Base-by-base conservation (phyloP, 2,113 vertebrate genomes). In the Sphaerodactylus townsendi region DNA sequence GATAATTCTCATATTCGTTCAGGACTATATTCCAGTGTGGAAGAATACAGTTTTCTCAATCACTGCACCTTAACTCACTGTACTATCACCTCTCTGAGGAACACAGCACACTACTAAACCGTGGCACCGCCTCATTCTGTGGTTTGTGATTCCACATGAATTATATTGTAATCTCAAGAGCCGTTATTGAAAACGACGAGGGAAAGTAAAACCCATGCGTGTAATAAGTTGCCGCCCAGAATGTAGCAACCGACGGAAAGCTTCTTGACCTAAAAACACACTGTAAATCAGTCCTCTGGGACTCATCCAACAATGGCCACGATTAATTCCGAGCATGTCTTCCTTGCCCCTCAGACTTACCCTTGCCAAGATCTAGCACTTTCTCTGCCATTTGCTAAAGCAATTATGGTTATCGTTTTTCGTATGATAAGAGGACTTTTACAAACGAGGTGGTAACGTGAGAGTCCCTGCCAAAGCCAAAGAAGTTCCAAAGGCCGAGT, bases 251-350 rank as follows among this genome's bases (percentile, higher is more conserved):
- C 33, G 50, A 65, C 75, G 88, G 39, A 17, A 25, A 17, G 72
- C 82, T 11, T 71, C 46, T 39, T 64, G 83, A 80, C 59, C 37
- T 85, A 68, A 84, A 91, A 93, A 90, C 86, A 90, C 83, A 87
- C 64, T 30, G n/a, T 90, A 90, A 92, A 92, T 93, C 83, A 93
- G 70, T 77, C 62, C 85, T 73, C 75, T 79, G 11, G 0, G 81
- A 79, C 85, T 79, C 65, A 72, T 64, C 53, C 84, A 89, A 90
- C 79, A 84, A 83, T 35, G 59, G 50, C 76, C 80, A 30, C 28
- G 83, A 7, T 76, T 13, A 62, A 85, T 91, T 87, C 83, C 86
- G 79, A 85, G 2, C 72, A 8, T 5, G 82, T 28, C 0, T 56
- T 87, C 91, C 75, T 81, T 69, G 62, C 39, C 87, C 75, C 56